phyloP scores from a whole-genome alignment of 2,888 invertebrate genomes.

The Phymatocera aterrima region DNA sequence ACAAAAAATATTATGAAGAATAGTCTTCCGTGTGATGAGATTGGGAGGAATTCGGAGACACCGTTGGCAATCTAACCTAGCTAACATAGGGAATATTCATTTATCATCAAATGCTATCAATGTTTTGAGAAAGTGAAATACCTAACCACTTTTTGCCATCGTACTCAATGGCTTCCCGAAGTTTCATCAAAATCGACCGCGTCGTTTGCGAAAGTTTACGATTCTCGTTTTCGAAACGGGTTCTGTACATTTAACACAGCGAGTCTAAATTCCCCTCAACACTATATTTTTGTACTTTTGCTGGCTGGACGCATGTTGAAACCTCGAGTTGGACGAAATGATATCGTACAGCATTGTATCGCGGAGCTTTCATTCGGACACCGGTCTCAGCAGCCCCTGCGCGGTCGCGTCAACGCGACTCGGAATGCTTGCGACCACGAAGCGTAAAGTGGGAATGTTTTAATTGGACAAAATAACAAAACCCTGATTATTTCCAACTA shows the following conservation, averaged over 20 bases:
- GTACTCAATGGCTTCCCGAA: too few species aligned
- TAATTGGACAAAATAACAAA: conserved; percentile 62
- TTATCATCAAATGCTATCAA: too few species aligned
- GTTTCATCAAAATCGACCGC: too few species aligned
- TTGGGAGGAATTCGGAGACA: too few species aligned
- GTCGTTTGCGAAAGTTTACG: too few species aligned
- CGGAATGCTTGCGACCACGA: not conserved
- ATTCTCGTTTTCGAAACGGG: too few species aligned
- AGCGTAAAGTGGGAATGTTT: conserved; percentile 52
- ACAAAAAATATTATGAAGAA: too few species aligned
- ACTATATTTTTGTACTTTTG: not conserved
- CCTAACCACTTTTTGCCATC: too few species aligned
- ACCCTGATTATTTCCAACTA: conserved; percentile 54
- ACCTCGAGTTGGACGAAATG: not conserved
- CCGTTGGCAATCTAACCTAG: too few species aligned
- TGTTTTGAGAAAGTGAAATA: too few species aligned
- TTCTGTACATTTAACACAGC: not conserved
- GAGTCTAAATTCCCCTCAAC: not conserved
- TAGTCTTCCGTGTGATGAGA: too few species aligned
- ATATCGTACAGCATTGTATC: not conserved
- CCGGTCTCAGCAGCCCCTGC: not conserved
- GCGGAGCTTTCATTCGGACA: not conserved
- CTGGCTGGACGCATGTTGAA: not conserved
- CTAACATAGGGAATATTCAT: too few species aligned
- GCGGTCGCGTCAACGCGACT: not conserved